Percentiles rank a stretch among this genome's conserved stretches.
These are phyloP conservation scores for Bolinopsis microptera DNA, from an alignment of 37 sponge, comb jelly and placozoan species.

Conservation along the genomic window DNA sequence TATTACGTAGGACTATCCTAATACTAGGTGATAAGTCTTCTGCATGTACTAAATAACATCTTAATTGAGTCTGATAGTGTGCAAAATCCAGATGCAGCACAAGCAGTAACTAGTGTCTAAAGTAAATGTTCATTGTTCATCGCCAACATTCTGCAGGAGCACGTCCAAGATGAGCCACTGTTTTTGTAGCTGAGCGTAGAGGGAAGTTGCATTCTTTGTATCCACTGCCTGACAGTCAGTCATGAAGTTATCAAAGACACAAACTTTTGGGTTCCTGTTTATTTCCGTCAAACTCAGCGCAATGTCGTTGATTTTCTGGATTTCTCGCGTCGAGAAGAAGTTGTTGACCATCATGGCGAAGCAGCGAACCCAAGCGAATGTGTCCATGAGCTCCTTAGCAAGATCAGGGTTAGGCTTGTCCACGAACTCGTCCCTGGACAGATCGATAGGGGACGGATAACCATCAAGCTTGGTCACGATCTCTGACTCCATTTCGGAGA, in stretches of 20 bases:
- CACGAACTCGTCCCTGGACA: neutral
- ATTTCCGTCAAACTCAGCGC: constrained; percentile 20
- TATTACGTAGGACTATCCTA: no score
- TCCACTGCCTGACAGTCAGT: neutral
- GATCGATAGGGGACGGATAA: neutral
- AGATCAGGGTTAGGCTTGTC: neutral
- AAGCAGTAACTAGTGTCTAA: no score
- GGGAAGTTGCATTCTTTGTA: neutral
- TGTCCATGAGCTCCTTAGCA: constrained; percentile 2
- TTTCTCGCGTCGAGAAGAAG: constrained; percentile 31
- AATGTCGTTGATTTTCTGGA: constrained; percentile 21
- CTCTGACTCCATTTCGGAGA: neutral
- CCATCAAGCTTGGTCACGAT: neutral
- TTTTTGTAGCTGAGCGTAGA: neutral
- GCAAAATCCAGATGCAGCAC: no score
- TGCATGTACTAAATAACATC: no score
- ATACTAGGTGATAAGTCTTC: no score
- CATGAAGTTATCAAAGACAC: constrained; percentile 30
- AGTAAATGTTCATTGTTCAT: neutral
- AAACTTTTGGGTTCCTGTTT: constrained; percentile 31
- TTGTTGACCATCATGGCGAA: neutral
- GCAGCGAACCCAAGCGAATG: constrained; percentile 29
- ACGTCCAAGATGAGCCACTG: constrained; percentile 21
- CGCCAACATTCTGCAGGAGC: neutral
- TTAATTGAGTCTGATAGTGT: no score